Base-by-base conservation (phyloP, 37 sponge, comb jelly and placozoan species). In the Beroe forskalii region DNA sequence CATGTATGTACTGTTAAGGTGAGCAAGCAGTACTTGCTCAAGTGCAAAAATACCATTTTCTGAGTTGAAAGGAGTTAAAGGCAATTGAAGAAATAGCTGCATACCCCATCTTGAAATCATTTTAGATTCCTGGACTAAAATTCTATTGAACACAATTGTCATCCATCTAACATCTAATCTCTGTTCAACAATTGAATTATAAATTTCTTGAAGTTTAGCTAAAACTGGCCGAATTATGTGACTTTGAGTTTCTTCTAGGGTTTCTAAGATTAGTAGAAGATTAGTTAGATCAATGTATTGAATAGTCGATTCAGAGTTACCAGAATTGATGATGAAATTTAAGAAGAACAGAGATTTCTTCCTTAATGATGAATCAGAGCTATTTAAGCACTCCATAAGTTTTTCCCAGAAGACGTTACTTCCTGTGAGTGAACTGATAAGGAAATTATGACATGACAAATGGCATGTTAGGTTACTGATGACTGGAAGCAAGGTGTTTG, bases 221-320 rank as follows among this genome's bases (percentile, higher is more conserved):
- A 80, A 27, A 41, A 80, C 55, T n/a, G 86, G 86, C 3, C 55
- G 44, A 43, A 80, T 80, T 4, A 80, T 80, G 28, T 80, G 86
- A 43, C 86, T 38, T 42, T 80, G 86, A 43, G 86, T 80, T 80
- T 80, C 86, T 80, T 80, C 86, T 41, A 80, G 27, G 25, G 86
- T 80, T 42, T 80, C 86, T 37, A 80, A 80, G n/a, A 80, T 25
- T 6, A 80, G 0, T 4, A 80, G 6, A 24, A 80, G 3, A 44
- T 80, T 23, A n/a, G 66, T 28, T 8, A 64, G 66, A 17, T 48
- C 55, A 48, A 6, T 48, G 12, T 48, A 17, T 12, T 17, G 6
- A 17, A 48, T 12, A 6, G 12, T 12, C 6, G 6, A 12, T 12
- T 17, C 6, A 6, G 6, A 17, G 6, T 12, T 48, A 48, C 55